Base-by-base conservation (phyloP, 92 coral and sea anemone genomes). In the Epizoanthus stellaris region DNA sequence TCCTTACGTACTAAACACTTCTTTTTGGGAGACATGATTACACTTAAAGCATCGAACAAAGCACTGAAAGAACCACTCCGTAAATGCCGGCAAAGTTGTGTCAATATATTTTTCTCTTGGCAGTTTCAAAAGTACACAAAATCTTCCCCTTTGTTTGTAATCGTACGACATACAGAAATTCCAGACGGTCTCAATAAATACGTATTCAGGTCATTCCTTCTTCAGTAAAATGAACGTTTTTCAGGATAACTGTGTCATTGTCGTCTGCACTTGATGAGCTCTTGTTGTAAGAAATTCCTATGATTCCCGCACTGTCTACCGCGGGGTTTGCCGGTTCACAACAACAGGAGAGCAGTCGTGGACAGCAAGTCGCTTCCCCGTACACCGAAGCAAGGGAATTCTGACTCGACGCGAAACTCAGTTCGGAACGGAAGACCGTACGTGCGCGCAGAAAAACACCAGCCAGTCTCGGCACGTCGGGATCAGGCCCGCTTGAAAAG, bases 231-330 rank as follows among this genome's bases (percentile, higher is more conserved):
- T 57, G 80, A 53, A 53, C 14, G 47, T 75, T 53, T 16, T 60
- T 39, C 10, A 58, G 20, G 19, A 58, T 38, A 38, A 38, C 67
- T 16, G 52, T 23, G 14, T 59, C 53, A 57, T 43, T 79, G 21
- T 79, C 61, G 73, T 43, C 42, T 63, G 83, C 23, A 12, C 71
- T 79, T 45, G 83, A 63, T 20, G 83, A 79, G 8, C 42, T 79
- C 30, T 63, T 79, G 25, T 40, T 43, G 52, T 63, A 43, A 2
- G 72, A 79, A 64, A 79, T 79, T 62, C 72, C 72, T 8, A 40
- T 45, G 73, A 42, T 38, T 6, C 34, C 58, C 4, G 56, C 57
- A 39, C 4, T 42, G 45, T 43, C 61, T 40, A 19, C 60, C 25
- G 64, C 72, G 47, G 14, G 52, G 40, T 64, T 79, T 9, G 4